phyloP scores from a whole-genome alignment of 2,797 vertebrate species.

The Trachurus trachurus region DNA sequence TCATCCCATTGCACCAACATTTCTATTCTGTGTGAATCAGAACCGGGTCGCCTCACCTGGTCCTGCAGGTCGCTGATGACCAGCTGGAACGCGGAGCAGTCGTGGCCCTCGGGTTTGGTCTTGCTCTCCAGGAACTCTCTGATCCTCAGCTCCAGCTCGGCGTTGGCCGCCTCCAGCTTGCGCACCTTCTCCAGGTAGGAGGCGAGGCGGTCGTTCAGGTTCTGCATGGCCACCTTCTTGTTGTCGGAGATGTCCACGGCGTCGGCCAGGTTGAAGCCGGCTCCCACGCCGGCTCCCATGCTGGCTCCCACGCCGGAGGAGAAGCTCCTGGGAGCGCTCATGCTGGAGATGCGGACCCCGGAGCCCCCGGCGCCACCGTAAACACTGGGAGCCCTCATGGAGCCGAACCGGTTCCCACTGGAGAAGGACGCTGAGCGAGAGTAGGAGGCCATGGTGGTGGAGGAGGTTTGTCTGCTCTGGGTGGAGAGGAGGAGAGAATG shows the following conservation, averaged over 20 bases:
- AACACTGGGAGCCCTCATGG: constrained; percentile 75
- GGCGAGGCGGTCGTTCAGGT: constrained; percentile 92
- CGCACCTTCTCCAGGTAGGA: constrained; percentile 89
- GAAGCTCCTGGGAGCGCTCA: constrained; percentile 28
- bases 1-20: not conserved
- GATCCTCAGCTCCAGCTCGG: constrained; percentile 90
- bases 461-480: constrained; percentile 43
- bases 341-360: constrained; percentile 70
- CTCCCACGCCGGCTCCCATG: not conserved
- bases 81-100: constrained; percentile 79
- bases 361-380: constrained; percentile 78
- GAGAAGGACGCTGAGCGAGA: not conserved
- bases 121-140: constrained; percentile 83
- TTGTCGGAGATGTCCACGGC: constrained; percentile 45
- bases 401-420: not conserved
- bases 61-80: constrained; percentile 86
- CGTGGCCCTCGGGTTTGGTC: constrained; percentile 69
- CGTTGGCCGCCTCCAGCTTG: constrained; percentile 88
- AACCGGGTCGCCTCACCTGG: constrained; percentile 81
- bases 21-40: not conserved
- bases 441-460: constrained; percentile 25
- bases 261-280: constrained; percentile 48
- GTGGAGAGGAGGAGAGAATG: constrained; percentile 48
- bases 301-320: constrained; percentile 1
- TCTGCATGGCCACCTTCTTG: constrained; percentile 88